Evolutionary conservation across 2,113 vertebrate species (phyloP).

Genomic region (Amphiprion ocellaris): DNA sequence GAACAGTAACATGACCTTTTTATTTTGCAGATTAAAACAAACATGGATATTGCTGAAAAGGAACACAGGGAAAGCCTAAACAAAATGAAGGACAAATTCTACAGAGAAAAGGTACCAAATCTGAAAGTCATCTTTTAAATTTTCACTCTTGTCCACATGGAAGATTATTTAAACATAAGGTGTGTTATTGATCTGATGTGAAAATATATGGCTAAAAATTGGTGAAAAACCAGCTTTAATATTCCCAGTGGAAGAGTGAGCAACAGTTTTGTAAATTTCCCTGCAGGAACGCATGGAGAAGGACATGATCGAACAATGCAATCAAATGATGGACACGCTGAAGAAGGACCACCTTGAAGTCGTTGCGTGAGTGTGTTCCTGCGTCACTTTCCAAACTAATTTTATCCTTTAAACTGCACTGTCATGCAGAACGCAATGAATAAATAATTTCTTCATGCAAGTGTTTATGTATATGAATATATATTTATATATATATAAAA

Average conservation of each 20-base stretch:
- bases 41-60: conserved; percentile 79
- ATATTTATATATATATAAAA: conserved; percentile 54
- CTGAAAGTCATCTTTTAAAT: not conserved
- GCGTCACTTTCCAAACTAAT: conserved; percentile 60
- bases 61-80: conserved; percentile 85
- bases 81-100: conserved; percentile 86
- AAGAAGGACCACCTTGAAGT: conserved; percentile 88
- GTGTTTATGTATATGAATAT: conserved; percentile 49
- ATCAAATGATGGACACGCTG: conserved; percentile 75
- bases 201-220: not conserved
- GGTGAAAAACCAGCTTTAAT: not conserved
- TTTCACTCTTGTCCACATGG: not conserved
- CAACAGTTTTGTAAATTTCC: conserved; percentile 28
- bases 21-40: conserved; percentile 84
- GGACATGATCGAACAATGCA: conserved; percentile 83
- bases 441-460: conserved; percentile 57
- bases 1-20: not conserved
- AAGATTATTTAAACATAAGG: not conserved
- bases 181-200: not conserved
- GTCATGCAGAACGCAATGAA: conserved; percentile 61
- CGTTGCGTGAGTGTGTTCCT: conserved; percentile 85
- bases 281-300: conserved; percentile 85
- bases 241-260: conserved; percentile 18
- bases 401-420: conserved; percentile 72
- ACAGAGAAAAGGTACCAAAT: conserved; percentile 88